Percentiles rank a stretch among this genome's conserved stretches.
phyloP scores from a whole-genome alignment of 1,140 invertebrate genomes.

The Trypoxylus dichotomus region DNA sequence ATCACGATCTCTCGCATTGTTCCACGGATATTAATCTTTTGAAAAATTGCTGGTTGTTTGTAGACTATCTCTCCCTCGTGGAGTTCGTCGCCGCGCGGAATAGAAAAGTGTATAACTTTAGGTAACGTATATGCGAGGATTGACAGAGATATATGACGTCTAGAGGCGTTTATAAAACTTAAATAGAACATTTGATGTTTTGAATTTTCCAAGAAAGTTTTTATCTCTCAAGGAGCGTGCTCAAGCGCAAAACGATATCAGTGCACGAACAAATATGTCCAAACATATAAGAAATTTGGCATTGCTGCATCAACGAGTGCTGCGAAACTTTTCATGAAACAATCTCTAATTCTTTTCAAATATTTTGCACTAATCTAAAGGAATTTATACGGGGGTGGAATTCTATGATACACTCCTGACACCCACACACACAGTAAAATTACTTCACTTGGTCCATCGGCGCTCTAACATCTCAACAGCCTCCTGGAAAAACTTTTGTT shows the following conservation, averaged over 20 bases:
- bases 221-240: neutral
- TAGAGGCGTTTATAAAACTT: slow-evolving; percentile 10
- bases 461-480: too few species aligned
- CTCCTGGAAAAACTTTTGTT: too few species aligned
- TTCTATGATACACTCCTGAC: too few species aligned
- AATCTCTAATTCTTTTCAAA: too few species aligned
- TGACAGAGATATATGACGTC: slow-evolving; percentile 2
- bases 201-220: neutral
- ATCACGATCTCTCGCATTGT: slow-evolving; percentile 11
- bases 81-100: neutral
- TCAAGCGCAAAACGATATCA: neutral
- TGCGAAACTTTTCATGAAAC: too few species aligned
- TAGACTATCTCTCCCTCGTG: neutral
- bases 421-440: too few species aligned
- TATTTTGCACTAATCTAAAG: too few species aligned
- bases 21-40: slow-evolving; percentile 24
- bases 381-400: too few species aligned
- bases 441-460: too few species aligned
- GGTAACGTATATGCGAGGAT: neutral
- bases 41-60: slow-evolving; percentile 18
- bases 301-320: too few species aligned
- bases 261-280: neutral
- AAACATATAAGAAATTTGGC: too few species aligned
- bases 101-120: slow-evolving; percentile 11
- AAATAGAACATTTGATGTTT: neutral